phyloP scores from a whole-genome alignment of 2,888 invertebrate species.

The Cistogaster globosa region DNA sequence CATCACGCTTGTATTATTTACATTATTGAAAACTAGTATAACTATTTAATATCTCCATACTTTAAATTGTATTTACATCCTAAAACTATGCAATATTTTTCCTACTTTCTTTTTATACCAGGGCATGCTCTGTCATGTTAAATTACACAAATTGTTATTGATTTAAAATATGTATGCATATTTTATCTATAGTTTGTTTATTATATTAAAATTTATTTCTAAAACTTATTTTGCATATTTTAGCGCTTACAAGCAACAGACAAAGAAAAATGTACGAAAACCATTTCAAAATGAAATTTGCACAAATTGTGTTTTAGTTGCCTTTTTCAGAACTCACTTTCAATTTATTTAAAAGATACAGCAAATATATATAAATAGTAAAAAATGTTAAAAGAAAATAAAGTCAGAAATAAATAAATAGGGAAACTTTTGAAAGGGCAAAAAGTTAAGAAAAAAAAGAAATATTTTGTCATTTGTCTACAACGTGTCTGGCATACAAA shows the following conservation, averaged over 20 bases:
- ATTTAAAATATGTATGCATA: slow-evolving; percentile 6
- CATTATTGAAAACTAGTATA: too few species aligned
- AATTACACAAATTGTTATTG: slow-evolving; percentile 30
- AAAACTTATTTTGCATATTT: slow-evolving; percentile 14
- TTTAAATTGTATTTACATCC: background rate
- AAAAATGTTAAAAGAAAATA: background rate
- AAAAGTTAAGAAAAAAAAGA: slow-evolving; percentile 72
- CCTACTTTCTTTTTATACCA: background rate
- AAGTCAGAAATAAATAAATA: slow-evolving; percentile 31
- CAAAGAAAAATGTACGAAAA: slow-evolving; percentile 9
- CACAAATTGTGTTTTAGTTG: slow-evolving; percentile 55
- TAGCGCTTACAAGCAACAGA: background rate
- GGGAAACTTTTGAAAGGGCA: slow-evolving; percentile 74
- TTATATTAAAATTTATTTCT: slow-evolving; percentile 47
- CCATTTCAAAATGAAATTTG: slow-evolving; percentile 44
- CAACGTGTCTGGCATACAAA: slow-evolving; percentile 79
- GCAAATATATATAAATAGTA: background rate
- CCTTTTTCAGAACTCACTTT: slow-evolving; percentile 32
- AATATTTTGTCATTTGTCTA: slow-evolving; percentile 81
- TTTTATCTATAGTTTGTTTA: background rate
- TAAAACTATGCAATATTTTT: slow-evolving; percentile 45
- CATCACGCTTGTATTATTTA: too few species aligned
- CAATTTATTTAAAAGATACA: slow-evolving; percentile 35
- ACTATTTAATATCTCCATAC: background rate
- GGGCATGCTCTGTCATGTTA: background rate